phyloP scores from a whole-genome alignment of 92 coral and sea anemone genomes.

The Porites cylindrica region DNA sequence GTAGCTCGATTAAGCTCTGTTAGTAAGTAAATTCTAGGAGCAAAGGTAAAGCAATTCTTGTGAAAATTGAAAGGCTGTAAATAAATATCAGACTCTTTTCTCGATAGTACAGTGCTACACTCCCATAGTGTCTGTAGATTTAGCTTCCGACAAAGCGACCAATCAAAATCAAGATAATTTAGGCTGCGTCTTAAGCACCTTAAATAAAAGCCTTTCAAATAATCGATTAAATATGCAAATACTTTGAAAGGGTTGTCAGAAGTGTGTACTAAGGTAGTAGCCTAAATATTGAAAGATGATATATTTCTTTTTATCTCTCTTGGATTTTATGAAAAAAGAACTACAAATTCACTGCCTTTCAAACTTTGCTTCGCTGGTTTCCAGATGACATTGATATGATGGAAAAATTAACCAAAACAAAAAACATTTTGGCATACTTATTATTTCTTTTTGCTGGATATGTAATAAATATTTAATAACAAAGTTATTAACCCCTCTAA shows the following conservation, averaged over 20 bases:
- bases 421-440: background rate
- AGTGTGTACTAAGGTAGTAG: background rate
- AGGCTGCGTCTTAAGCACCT: conserved; percentile 20
- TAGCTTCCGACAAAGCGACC: conserved; percentile 30
- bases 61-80: background rate
- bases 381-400: background rate
- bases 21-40: background rate
- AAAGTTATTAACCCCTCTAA: conserved; percentile 1
- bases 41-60: background rate
- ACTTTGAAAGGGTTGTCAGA: background rate
- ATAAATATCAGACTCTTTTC: background rate
- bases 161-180: conserved; percentile 10
- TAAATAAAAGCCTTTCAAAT: conserved; percentile 22
- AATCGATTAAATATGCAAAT: conserved; percentile 28
- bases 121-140: conserved; percentile 37
- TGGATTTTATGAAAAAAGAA: background rate
- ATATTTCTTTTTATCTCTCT: background rate
- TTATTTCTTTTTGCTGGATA: conserved; percentile 5
- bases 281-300: background rate
- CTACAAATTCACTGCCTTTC: background rate
- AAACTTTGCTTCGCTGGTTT: background rate
- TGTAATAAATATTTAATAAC: conserved; percentile 40
- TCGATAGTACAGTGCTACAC: conserved; percentile 4
- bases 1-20: too few species aligned
- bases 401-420: background rate